These are phyloP conservation scores for Poecilia latipinna DNA, from an alignment of 2,113 vertebrate species.

Conservation along the genomic window DNA sequence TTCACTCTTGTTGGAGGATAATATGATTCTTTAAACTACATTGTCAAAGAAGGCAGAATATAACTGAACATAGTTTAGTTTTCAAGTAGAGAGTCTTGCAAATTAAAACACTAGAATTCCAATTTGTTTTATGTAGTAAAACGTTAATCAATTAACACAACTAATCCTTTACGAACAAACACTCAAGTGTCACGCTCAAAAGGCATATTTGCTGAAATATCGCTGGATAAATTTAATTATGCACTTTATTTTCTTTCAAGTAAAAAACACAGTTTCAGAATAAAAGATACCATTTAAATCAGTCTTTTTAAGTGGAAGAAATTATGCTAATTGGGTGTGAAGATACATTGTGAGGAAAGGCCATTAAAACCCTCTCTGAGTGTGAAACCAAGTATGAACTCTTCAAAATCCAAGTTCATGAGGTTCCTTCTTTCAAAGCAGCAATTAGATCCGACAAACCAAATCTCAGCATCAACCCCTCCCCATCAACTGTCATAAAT, in stretches of 20 bases:
- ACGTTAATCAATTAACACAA: neutral
- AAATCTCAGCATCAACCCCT: conserved; percentile 54
- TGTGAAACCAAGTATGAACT: conserved; percentile 54
- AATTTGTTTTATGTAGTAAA: neutral
- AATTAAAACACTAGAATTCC: neutral
- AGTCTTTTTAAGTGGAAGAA: conserved; percentile 4
- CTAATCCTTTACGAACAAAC: neutral
- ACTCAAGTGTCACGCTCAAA: neutral
- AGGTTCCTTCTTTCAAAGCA: conserved; percentile 53
- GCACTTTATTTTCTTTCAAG: neutral
- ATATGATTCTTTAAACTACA: conserved; percentile 16
- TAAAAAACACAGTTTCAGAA: neutral
- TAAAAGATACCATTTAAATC: neutral
- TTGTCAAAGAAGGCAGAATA: neutral
- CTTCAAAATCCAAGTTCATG: conserved; percentile 51
- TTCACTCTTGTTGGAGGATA: conserved; percentile 20
- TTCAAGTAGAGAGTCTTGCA: neutral
- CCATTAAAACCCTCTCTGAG: conserved; percentile 10
- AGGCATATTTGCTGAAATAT: neutral
- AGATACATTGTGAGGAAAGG: conserved; percentile 10
- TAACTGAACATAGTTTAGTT: neutral
- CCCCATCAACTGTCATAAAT: conserved; percentile 67
- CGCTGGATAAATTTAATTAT: neutral
- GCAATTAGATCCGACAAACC: conserved; percentile 73
- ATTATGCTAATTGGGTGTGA: conserved; percentile 15